phyloP scores from a whole-genome alignment of 2,888 invertebrate species.

The Drosophila ezoana region DNA sequence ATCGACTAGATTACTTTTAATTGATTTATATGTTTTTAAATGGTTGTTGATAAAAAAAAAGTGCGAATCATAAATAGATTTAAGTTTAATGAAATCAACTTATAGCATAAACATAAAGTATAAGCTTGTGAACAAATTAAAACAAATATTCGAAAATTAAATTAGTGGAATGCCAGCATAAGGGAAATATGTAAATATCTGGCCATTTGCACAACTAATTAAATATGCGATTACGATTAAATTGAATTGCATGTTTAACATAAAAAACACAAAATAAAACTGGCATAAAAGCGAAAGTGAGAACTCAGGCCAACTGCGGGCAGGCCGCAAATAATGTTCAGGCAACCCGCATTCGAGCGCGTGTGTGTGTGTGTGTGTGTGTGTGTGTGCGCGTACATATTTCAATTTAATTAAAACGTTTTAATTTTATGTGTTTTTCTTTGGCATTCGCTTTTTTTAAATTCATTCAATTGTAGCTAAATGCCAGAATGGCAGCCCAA shows the following conservation, averaged over 20 bases:
- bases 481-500: constrained; percentile 34
- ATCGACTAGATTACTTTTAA: background rate
- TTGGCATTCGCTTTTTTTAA: constrained; percentile 37
- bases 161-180: constrained; percentile 3
- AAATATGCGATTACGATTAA: constrained; percentile 61
- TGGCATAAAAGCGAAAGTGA: constrained; percentile 22
- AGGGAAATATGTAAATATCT: constrained; percentile 38
- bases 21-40: background rate
- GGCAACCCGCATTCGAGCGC: constrained; percentile 2
- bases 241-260: constrained; percentile 57
- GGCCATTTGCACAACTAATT: constrained; percentile 49
- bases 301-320: constrained; percentile 2
- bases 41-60: background rate
- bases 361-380: background rate
- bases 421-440: constrained; percentile 32
- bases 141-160: constrained; percentile 24
- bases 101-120: background rate
- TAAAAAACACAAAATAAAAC: constrained; percentile 4
- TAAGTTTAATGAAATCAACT: background rate
- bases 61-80: background rate
- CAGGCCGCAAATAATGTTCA: constrained; percentile 7
- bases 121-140: constrained; percentile 4
- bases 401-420: constrained; percentile 70
- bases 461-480: constrained; percentile 37
- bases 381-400: constrained; percentile 19